A percentile compares a stretch with the other conserved stretches of the same genome.
These are phyloP conservation scores for Sebastes minor DNA, from an alignment of 2,797 vertebrate species.

Conservation along the genomic window DNA sequence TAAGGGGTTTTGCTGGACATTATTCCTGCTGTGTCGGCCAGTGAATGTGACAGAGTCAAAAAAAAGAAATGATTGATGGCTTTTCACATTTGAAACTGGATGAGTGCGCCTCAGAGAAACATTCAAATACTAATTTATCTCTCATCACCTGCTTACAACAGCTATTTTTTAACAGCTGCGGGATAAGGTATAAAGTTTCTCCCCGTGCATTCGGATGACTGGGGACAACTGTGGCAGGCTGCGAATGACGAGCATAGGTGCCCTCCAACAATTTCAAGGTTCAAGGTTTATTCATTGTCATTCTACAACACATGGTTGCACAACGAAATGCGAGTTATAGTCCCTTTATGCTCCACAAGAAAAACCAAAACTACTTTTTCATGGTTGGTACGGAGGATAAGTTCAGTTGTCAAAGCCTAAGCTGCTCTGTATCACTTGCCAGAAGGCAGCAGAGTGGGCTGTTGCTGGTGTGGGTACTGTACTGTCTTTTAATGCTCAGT, in stretches of 20 bases:
- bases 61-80: background rate
- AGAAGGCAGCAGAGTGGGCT: no score
- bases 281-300: background rate
- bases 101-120: background rate
- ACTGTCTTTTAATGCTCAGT: background rate
- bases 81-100: conserved; percentile 8
- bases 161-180: conserved; percentile 24
- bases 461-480: no score
- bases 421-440: no score
- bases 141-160: background rate
- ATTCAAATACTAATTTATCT: background rate
- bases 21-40: background rate
- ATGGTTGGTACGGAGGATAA: no score
- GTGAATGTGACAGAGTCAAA: background rate
- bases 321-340: background rate
- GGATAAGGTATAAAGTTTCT: background rate
- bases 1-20: background rate
- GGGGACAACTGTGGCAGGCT: no score
- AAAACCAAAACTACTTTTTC: no score
- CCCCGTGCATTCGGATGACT: background rate
- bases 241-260: background rate
- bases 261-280: background rate
- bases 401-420: no score
- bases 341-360: background rate
- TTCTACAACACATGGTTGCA: background rate